phyloP scores from a whole-genome alignment of 2,113 vertebrate genomes.

The Tympanuchus pallidicinctus region DNA sequence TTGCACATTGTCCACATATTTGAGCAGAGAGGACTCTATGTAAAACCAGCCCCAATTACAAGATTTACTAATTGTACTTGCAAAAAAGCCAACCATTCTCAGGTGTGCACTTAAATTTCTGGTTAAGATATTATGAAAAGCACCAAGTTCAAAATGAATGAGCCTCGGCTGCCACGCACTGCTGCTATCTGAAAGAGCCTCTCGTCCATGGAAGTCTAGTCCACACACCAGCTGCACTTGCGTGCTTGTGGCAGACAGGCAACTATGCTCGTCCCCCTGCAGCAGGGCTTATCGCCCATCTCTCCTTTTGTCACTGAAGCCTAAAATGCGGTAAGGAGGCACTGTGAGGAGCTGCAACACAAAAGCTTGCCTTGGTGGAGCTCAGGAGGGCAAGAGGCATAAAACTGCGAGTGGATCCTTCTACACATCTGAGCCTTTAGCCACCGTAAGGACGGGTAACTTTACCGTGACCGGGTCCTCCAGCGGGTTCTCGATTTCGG shows the following conservation, averaged over 20 bases:
- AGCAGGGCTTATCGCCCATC: background rate
- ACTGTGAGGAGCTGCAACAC: background rate
- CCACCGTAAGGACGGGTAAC: background rate
- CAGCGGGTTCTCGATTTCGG: slow-evolving; percentile 93
- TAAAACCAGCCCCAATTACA: background rate
- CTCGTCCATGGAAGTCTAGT: background rate
- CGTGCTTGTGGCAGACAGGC: background rate
- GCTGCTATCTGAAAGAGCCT: background rate
- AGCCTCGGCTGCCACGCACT: background rate
- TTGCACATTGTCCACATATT: background rate
- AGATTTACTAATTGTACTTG: background rate
- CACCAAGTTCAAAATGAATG: background rate
- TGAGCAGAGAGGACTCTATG: background rate
- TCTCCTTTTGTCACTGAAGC: background rate
- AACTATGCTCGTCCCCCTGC: background rate
- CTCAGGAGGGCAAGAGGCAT: background rate
- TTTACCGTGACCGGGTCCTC: slow-evolving; percentile 93
- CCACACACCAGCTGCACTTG: background rate
- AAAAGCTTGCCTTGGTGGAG: fast-evolving
- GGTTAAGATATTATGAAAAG: background rate
- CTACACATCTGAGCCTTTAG: background rate
- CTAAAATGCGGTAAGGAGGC: background rate
- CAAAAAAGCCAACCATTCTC: background rate
- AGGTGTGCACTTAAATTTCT: background rate
- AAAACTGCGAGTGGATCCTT: fast-evolving